Percentiles rank a stretch among this genome's conserved stretches.
These are phyloP conservation scores for Helobdella robusta DNA, from an alignment of 2,888 invertebrate genomes.

Conservation along the genomic window DNA sequence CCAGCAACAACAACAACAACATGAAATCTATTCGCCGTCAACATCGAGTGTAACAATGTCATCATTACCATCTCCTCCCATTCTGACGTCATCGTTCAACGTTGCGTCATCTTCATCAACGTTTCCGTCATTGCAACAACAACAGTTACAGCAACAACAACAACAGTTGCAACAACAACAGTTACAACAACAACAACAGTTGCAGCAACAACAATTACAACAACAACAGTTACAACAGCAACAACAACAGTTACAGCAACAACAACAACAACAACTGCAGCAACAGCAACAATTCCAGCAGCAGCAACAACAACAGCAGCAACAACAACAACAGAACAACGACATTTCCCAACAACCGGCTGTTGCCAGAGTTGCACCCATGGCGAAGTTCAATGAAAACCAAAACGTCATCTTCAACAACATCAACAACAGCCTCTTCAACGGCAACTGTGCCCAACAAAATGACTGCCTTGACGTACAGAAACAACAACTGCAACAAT, in stretches of 20 bases:
- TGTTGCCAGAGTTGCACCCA: background rate
- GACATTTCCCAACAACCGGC: background rate
- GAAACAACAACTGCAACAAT: background rate
- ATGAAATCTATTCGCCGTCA: background rate
- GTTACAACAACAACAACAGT: background rate
- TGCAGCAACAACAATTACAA: background rate
- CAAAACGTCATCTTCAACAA: background rate
- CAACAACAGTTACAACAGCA: background rate
- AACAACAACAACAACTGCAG: conserved; percentile 14
- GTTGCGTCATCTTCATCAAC: background rate
- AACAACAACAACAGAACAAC: conserved; percentile 21
- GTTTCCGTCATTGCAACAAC: background rate
- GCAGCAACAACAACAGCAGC: conserved; percentile 21
- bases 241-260: background rate
- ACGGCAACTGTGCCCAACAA: background rate
- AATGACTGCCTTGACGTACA: background rate
- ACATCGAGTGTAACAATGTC: background rate
- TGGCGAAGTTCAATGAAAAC: background rate
- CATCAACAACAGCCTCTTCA: background rate
- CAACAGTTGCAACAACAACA: background rate
- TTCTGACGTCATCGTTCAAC: background rate
- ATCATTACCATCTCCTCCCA: background rate
- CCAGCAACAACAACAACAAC: too few species aligned
- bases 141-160: background rate
- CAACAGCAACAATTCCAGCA: conserved; percentile 12